Evolutionary conservation across 2,888 invertebrate genomes (phyloP), one percentile per base, ranked within the genome.

Genomic region (Octonoba sinensis): DNA sequence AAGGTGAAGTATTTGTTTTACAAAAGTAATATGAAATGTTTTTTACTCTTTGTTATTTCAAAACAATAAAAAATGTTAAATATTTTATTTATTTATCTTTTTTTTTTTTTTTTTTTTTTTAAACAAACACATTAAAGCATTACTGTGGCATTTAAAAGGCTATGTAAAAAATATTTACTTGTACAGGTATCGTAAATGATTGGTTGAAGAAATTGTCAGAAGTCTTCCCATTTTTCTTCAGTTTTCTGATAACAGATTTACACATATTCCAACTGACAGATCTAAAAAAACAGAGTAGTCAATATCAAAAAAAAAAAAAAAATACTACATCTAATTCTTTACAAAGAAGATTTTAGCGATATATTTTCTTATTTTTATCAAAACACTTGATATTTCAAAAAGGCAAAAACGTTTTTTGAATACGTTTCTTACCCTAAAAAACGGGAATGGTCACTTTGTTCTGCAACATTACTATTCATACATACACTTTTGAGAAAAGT

Each of bases 181-280:
- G 74, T n/a, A 44, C 22, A 3, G 49, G 15, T 15, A 74, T 69
- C 1, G 57, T 81, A 18, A 81, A 81, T 27, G 70, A 64, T 13
- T 69, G 36, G 13, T 65, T 57, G 49, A 81, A 81, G 49, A 74
- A 70, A 18, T 69, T 81, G 16, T 81, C 70, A 13, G 56, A 22
- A 49, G 62, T 64, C 56, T 47, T 64, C 6, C 69, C 57, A 59
- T 16, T 49, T 16, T 64, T 57, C 54, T 57, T 74, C 36, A 81
- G 44, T 57, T 81, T 74, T 44, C 64, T 57, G 3, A 81, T 22
- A 16, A 74, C 54, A 2, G 74, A 64, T 44, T 59, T 70, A 22
- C 74, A 74, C 24, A 69, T 54, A 36, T 54, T 51, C 79, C 79
- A 79, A 60, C 56, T 69, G n/a, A 71, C 20, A 60, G 79, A 79